Conservation (phyloP, 2,113 vertebrate genomes). For the Polypterus bichir region DNA sequence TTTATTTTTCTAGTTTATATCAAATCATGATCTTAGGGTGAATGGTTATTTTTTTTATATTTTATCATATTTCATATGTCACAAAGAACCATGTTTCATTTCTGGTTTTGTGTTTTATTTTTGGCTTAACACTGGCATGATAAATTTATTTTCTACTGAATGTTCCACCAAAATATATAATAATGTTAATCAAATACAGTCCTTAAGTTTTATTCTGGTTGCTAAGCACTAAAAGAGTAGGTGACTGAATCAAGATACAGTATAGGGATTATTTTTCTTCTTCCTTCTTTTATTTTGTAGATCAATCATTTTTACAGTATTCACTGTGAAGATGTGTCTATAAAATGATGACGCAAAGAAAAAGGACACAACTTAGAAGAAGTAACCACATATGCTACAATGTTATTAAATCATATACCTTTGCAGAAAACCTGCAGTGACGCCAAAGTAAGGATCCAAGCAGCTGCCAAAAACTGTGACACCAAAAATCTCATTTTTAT, state of each 20-base stretch:
- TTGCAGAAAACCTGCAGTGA: constrained; percentile 44
- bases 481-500: constrained; percentile 36
- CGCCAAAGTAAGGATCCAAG: constrained; percentile 57
- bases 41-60: too few relatives aligned
- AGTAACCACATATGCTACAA: background rate
- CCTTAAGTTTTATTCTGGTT: too few relatives aligned
- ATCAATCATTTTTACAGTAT: background rate
- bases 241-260: background rate
- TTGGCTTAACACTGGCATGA: too few relatives aligned
- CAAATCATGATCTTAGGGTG: too few relatives aligned
- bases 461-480: constrained; percentile 62
- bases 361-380: background rate
- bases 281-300: background rate
- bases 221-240: background rate
- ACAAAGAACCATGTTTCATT: too few relatives aligned
- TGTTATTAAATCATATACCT: constrained; percentile 35
- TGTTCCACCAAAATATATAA: too few relatives aligned
- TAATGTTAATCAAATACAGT: too few relatives aligned
- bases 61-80: too few relatives aligned
- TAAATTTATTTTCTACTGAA: too few relatives aligned
- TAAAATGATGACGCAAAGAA: background rate
- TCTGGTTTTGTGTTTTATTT: too few relatives aligned
- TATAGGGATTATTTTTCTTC: background rate
- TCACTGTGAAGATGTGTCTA: background rate
- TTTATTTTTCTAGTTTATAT: too few relatives aligned